Percentiles rank a stretch among this genome's conserved stretches.
These are phyloP conservation scores for Gopherus flavomarginatus DNA, from an alignment of 2,113 vertebrate species.

Conservation along the genomic window DNA sequence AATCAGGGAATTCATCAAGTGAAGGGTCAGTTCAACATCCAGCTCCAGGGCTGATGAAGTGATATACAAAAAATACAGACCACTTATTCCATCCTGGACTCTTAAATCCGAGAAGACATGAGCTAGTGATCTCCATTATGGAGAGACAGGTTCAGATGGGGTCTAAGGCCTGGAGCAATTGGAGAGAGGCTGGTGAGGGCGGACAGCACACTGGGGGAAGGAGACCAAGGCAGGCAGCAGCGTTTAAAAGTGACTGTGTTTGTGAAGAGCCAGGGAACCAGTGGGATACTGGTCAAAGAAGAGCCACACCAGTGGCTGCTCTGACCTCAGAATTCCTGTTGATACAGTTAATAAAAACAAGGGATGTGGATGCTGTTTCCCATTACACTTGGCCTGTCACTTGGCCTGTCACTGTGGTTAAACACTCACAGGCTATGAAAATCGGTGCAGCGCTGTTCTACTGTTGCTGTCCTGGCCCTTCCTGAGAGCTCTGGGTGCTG, in stretches of 20 bases:
- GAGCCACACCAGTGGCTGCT: not conserved
- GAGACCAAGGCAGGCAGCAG: not conserved
- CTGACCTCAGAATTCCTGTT: not conserved
- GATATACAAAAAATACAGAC: accelerated
- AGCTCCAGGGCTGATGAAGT: not conserved
- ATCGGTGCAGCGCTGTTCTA: not conserved
- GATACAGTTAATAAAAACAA: not conserved
- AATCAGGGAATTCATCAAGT: not conserved
- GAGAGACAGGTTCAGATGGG: no score
- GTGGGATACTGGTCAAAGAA: not conserved
- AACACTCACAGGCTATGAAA: no score
- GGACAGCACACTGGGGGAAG: no score
- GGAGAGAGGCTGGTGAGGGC: no score
- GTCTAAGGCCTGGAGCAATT: no score
- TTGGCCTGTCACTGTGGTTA: no score
- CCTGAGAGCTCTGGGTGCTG: no score
- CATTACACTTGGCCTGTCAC: not conserved
- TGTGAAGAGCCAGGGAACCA: not conserved
- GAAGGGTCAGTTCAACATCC: not conserved
- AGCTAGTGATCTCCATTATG: not conserved
- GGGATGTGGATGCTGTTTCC: not conserved
- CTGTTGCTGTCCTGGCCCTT: not conserved
- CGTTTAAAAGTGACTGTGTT: not conserved
- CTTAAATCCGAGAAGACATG: not conserved
- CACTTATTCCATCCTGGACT: not conserved